Conservation (phyloP, 2,113 vertebrate species). For the Cygnus atratus region DNA sequence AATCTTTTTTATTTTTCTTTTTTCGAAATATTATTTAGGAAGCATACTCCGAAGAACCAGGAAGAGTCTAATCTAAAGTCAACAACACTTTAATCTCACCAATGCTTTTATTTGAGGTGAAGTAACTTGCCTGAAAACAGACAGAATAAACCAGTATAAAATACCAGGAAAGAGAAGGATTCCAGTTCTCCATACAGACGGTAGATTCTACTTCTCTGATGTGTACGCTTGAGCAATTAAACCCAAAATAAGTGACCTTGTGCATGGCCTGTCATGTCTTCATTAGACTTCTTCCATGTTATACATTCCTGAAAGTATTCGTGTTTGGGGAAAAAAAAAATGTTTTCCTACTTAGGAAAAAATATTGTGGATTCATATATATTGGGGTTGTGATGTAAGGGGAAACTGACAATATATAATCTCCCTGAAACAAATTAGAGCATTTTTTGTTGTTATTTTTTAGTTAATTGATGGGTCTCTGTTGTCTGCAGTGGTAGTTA, state of each 20-base stretch:
- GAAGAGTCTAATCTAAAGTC: not conserved
- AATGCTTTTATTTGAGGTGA: not conserved
- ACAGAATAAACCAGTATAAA: not conserved
- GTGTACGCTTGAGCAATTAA: not conserved
- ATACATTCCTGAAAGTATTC: not conserved
- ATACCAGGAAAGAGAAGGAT: not conserved
- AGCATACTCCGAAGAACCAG: not conserved
- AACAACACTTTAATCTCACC: not conserved
- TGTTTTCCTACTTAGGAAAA: not conserved
- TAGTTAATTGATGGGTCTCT: slow-evolving; percentile 8
- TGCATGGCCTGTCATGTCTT: not conserved
- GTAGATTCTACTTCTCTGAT: not conserved
- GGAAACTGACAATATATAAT: not conserved
- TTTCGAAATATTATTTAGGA: not conserved
- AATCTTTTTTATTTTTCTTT: not conserved
- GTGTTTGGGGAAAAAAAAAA: not conserved
- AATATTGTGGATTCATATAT: not conserved
- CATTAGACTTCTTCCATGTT: not conserved
- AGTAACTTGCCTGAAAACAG: not conserved
- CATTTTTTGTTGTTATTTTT: not conserved
- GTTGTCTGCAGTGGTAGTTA: not conserved
- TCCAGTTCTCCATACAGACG: not conserved
- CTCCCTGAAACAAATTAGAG: not conserved
- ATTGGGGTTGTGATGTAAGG: not conserved
- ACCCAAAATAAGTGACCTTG: not conserved